phyloP scores from a whole-genome alignment of 2,113 vertebrate species.

The Mirounga angustirostris region DNA sequence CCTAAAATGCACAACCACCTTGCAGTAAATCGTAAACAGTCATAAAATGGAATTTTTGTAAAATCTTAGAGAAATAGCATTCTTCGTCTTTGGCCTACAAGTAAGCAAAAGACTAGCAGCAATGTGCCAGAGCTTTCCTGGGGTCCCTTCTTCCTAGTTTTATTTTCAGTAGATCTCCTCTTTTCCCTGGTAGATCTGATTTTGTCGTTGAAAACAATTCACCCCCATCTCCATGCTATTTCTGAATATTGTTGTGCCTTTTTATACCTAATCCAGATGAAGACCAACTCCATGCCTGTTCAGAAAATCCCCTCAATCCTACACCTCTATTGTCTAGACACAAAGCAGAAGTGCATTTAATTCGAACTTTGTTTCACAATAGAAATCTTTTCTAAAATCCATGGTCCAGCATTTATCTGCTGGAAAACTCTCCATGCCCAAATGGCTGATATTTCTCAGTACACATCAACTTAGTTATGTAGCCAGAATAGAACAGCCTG shows the following conservation, averaged over 20 bases:
- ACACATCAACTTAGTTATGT: too few species aligned
- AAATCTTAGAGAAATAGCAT: not conserved
- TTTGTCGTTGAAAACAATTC: conserved; percentile 28
- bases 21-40: not conserved
- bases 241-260: conserved; percentile 73
- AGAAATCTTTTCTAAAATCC: not conserved
- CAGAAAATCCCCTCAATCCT: conserved; percentile 69
- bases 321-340: conserved; percentile 65
- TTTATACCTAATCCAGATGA: conserved; percentile 28
- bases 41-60: not conserved
- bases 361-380: conserved; percentile 36
- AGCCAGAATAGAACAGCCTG: not conserved
- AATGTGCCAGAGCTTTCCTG: not conserved
- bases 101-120: not conserved
- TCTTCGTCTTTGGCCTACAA: not conserved
- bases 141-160: not conserved
- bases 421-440: not conserved
- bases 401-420: not conserved
- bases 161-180: conserved; percentile 6
- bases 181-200: not conserved
- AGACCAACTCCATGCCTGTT: conserved; percentile 66
- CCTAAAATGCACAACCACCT: not conserved
- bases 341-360: conserved; percentile 77
- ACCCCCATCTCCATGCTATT: conserved; percentile 27
- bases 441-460: not conserved